Base-by-base conservation (phyloP, 2,113 vertebrate genomes). In the Colossoma macropomum region DNA sequence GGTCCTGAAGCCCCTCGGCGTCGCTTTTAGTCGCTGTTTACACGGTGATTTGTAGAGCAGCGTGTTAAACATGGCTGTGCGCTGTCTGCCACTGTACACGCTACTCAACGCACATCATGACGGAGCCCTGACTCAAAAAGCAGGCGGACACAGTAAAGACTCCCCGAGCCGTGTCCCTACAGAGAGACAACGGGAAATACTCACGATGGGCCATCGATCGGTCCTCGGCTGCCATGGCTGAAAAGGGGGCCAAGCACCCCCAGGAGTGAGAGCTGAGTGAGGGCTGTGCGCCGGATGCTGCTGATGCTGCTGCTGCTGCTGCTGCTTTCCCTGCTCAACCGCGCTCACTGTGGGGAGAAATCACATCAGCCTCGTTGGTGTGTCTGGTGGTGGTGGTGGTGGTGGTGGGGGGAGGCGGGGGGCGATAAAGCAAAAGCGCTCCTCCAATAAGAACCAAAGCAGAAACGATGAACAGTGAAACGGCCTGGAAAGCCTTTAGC, bases 191-290 rank as follows among this genome's bases (percentile, higher is more conserved):
- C 62, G 75, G 21, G 48, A 68, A 48, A 82, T 90, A 94, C 94
- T 95, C 86, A 95, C 94, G 85, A 86, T 86, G 75, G 90, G 80
- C 86, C 62, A 84, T 5, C 68, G 90, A 91, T 89, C 83, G 89
- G 86, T 92, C 88, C 86, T 66, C 80, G 74, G 86, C 88, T 90
- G 85, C 89, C 93, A 94, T 94, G 77, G 87, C 87, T 85, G 56
- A 21, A 15, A 84, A 72, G 65, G 71, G 80, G 83, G 74, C n/a
- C 68, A 84, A 41, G 78, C 79, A 79, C 41, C 85, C n/a, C 82
- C 78, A 54, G 80, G 79, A 4, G 88, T 85, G 85, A 82, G 83
- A 80, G 81, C 77, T 74, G 59, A 62, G 59, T 12, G 59, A 23
- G 63, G n/a, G 30, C 81, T 73, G 84, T 69, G 83, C 80, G 85